Evolutionary conservation across 2,797 vertebrate genomes (phyloP).

Genomic region (Anguilla obscura): DNA sequence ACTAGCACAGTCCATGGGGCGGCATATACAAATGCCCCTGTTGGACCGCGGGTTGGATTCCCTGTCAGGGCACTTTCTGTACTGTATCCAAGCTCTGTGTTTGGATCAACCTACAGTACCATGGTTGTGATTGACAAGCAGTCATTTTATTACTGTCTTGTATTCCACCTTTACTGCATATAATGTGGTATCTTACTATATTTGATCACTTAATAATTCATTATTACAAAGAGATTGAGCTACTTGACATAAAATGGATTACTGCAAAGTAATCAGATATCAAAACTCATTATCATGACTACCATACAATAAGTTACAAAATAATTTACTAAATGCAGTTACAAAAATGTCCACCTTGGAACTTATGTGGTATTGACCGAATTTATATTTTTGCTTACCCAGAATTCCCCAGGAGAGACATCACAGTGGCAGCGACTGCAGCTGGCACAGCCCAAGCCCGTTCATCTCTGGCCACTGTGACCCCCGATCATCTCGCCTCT

Average conservation of each 20-base stretch:
- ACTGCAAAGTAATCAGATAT: neutral
- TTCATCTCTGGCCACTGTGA: conserved; percentile 59
- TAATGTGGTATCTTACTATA: neutral
- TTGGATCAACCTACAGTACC: too few species aligned
- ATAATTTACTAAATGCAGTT: neutral
- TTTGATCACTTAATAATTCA: neutral
- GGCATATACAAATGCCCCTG: neutral
- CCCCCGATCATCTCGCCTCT: conserved; percentile 59
- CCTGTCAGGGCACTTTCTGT: too few species aligned
- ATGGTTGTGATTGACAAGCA: neutral
- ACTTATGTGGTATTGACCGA: neutral
- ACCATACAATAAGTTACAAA: too few species aligned
- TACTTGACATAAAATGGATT: neutral
- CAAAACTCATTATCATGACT: neutral
- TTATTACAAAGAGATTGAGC: neutral
- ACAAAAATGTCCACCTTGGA: too few species aligned
- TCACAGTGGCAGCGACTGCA: conserved; percentile 70
- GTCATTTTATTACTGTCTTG: neutral
- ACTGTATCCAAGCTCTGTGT: too few species aligned
- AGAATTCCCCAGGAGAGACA: conserved; percentile 66
- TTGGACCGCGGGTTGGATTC: neutral
- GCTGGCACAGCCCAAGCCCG: conserved; percentile 68
- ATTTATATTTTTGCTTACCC: conserved; percentile 15
- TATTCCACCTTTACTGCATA: neutral
- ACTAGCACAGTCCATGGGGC: neutral